Percentiles rank a stretch among this genome's conserved stretches.
Evolutionary conservation across 2,797 vertebrate genomes (phyloP).

Genomic region (Cossypha dichroa): DNA sequence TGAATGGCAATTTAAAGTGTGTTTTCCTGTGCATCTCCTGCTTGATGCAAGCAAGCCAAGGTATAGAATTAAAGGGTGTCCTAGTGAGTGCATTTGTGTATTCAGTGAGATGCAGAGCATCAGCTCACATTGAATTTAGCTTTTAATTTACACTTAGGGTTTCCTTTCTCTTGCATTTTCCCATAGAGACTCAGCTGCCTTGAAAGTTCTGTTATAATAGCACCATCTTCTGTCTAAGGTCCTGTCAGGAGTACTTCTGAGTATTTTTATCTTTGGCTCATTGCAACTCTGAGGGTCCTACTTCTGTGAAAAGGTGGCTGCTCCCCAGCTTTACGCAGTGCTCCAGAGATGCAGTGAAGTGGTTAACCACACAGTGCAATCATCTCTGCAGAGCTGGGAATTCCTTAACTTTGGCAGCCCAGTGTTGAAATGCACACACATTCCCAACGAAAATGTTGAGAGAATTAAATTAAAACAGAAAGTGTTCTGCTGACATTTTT

Average conservation of each 20-base stretch:
- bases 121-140: background rate
- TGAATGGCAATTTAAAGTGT: background rate
- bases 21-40: background rate
- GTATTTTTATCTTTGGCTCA: background rate
- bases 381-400: background rate
- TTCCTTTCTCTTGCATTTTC: background rate
- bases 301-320: background rate
- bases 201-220: slow-evolving; percentile 3
- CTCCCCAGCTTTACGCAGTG: background rate
- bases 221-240: slow-evolving; percentile 34
- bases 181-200: background rate
- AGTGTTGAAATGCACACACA: background rate
- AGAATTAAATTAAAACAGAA: slow-evolving; percentile 18
- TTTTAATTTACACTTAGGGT: background rate
- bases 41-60: background rate
- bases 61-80: background rate
- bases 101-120: background rate
- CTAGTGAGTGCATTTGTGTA: background rate
- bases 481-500: background rate
- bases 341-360: background rate
- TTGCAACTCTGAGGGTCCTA: background rate
- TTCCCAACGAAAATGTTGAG: background rate
- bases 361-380: background rate
- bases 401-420: background rate
- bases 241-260: background rate